Evolutionary conservation across 92 coral and sea anemone species (phyloP), one percentile per base, ranked within the genome.

Genomic region (Pocillopora grandis): DNA sequence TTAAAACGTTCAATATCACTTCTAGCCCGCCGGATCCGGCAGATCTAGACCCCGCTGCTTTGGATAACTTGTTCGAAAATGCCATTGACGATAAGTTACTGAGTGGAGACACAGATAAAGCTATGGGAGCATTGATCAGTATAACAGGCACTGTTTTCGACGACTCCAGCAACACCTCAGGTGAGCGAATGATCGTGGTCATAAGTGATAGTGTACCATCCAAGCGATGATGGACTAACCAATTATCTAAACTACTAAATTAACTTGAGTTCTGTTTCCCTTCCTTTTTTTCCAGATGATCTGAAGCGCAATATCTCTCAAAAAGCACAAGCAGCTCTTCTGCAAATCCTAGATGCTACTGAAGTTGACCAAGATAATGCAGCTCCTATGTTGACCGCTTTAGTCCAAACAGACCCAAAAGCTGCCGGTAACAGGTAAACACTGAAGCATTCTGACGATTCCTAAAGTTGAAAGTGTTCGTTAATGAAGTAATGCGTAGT

Each of bases 31-130:
- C 81, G 20, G 10, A 62, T 13, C 48, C 70, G 3, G 71, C 55
- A 61, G 67, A 17, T 52, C 10, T 89, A 59, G 66, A 64, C 14
- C 21, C 62, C 21, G 75, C 23, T 0, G 80, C 82, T 16, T 42
- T 89, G 58, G 79, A 78, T 27, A 18, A 9, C 7, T 73, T 86
- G 33, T 36, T 78, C 62, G 76, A 68, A 21, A 84, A 31, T 66
- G 78, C 36, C 55, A 66, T 82, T 48, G 62, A 72, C 17, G 86
- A 21, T 18, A 57, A 82, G 77, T 10, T 82, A 37, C 58, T 59
- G 20, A 82, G 86, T 35, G 86, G 91, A 0, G 80, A 89, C 52
- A 57, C 60, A 42, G 83, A 86, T 21, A 36, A 31, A 14, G 91
- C 88, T 14, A 63, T 85, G 27, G 75, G 88, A 3, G 66, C 78